A percentile compares a stretch with the other conserved stretches of the same genome.
phyloP scores from a whole-genome alignment of 2,888 invertebrate species.

The Tricholauxania praeusta region DNA sequence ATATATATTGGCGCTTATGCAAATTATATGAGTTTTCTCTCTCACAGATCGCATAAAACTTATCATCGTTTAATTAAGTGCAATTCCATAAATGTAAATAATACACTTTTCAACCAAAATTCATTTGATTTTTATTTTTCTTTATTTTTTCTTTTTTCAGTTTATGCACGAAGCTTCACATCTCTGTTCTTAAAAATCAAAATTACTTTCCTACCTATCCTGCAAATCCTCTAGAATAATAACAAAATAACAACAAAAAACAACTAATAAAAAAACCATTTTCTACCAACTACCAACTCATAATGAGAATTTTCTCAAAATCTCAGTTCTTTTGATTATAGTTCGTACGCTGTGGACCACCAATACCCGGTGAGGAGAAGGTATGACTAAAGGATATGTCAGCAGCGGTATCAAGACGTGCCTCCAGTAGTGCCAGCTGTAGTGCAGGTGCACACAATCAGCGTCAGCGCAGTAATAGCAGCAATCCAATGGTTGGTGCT shows the following conservation, averaged over 20 bases:
- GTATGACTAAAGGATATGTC: constrained; percentile 79
- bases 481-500: neutral
- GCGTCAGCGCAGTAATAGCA: constrained; percentile 52
- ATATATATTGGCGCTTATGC: too few species aligned
- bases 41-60: too few species aligned
- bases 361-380: constrained; percentile 81
- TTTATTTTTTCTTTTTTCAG: too few species aligned
- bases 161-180: too few species aligned
- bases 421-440: constrained; percentile 54
- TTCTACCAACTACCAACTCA: constrained; percentile 15
- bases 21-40: too few species aligned
- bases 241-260: too few species aligned
- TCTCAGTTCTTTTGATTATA: constrained; percentile 71
- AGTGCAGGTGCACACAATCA: constrained; percentile 41
- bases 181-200: neutral
- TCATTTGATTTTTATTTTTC: too few species aligned
- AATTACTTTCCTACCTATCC: too few species aligned
- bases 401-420: constrained; percentile 55
- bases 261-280: neutral
- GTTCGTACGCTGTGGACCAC: constrained; percentile 83
- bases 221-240: too few species aligned
- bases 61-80: too few species aligned
- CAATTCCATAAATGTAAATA: too few species aligned
- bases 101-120: too few species aligned
- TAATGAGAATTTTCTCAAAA: constrained; percentile 56